A percentile compares a stretch with the other conserved stretches of the same genome.
phyloP scores from a whole-genome alignment of 2,888 invertebrate species.

The Dysmachus trigonus region DNA sequence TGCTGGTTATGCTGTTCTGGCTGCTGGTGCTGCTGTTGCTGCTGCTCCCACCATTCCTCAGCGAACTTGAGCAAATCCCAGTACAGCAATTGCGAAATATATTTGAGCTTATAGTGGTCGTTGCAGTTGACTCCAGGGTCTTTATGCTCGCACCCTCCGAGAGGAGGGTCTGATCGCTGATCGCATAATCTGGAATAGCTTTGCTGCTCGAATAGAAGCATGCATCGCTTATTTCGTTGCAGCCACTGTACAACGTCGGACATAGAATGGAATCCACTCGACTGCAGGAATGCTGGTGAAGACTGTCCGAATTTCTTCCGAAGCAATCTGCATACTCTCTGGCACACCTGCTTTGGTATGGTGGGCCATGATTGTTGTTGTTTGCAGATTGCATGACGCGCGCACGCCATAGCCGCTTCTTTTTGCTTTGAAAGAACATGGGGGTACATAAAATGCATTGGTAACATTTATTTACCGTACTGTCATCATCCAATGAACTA shows the following conservation, averaged over 20 bases:
- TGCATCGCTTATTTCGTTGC: conserved; percentile 52
- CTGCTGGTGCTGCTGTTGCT: conserved; percentile 6
- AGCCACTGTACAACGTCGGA: conserved; percentile 30
- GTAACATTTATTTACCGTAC: conserved; percentile 65
- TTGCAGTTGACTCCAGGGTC: conserved; percentile 25
- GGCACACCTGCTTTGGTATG: not conserved
- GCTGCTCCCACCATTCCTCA: not conserved
- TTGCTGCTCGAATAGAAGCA: conserved; percentile 59
- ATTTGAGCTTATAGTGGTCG: conserved; percentile 44
- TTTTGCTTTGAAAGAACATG: conserved; percentile 63
- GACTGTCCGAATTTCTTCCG: conserved; percentile 13
- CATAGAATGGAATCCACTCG: not conserved
- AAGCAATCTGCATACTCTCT: conserved; percentile 14
- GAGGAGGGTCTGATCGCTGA: conserved; percentile 53
- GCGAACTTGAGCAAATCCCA: conserved; percentile 40
- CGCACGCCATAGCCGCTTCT: conserved; percentile 63
- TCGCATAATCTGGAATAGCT: conserved; percentile 52
- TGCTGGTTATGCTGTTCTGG: not conserved
- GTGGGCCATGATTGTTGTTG: conserved; percentile 46
- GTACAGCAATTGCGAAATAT: conserved; percentile 48
- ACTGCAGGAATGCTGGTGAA: conserved; percentile 31
- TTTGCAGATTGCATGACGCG: conserved; percentile 57
- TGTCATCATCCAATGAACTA: conserved; percentile 63
- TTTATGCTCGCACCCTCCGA: not conserved
- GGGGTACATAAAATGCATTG: conserved; percentile 65